Evolutionary conservation across 2,888 invertebrate species (phyloP).

Genomic region (Lasius fuliginosus): DNA sequence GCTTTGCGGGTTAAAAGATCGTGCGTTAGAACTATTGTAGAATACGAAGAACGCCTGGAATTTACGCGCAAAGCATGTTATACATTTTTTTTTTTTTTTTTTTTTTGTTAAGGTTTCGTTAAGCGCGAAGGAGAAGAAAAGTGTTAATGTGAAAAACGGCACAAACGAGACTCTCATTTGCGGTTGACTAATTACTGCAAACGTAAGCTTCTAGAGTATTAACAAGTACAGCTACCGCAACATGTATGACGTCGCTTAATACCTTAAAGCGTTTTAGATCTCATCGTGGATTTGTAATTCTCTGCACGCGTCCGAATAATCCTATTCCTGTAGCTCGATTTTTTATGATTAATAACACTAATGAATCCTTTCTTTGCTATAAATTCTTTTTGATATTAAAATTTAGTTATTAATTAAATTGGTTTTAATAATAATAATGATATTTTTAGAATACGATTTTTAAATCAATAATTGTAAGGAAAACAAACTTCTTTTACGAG

Average conservation of each 20-base stretch:
- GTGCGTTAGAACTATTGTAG: background rate
- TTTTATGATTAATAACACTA: background rate
- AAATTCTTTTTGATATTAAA: background rate
- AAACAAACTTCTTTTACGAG: background rate
- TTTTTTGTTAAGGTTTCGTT: slow-evolving; percentile 11
- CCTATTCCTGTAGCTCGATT: background rate
- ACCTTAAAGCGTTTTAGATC: background rate
- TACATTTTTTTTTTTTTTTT: background rate
- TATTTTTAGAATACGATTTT: background rate
- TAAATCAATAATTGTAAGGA: background rate
- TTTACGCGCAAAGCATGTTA: background rate
- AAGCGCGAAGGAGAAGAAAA: background rate
- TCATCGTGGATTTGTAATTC: slow-evolving; percentile 4
- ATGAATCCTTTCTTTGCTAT: background rate
- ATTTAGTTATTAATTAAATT: background rate
- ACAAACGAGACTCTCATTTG: slow-evolving; percentile 35
- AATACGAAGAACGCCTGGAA: background rate
- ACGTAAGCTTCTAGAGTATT: slow-evolving; percentile 12
- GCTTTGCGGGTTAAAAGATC: background rate
- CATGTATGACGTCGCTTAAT: background rate
- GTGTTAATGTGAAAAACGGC: slow-evolving; percentile 18
- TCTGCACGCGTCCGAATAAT: background rate
- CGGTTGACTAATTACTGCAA: slow-evolving; percentile 14
- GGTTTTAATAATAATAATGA: background rate
- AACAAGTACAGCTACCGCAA: slow-evolving; percentile 6